Conservation (phyloP, 2,797 vertebrate genomes). For the Pangasius krempfi region DNA sequence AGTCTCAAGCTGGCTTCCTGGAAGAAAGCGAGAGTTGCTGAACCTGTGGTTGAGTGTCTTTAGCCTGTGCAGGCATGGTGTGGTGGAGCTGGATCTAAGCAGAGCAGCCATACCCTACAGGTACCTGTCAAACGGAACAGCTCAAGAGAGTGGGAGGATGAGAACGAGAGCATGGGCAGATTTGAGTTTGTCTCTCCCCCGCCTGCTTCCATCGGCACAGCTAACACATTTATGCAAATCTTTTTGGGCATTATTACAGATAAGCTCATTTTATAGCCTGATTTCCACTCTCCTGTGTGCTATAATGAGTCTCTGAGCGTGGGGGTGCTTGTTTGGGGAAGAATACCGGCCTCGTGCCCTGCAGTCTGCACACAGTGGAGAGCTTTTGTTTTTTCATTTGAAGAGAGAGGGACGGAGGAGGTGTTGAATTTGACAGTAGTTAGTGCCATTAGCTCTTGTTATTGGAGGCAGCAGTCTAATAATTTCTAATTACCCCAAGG, state of each 20-base stretch:
- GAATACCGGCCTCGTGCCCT: conserved; percentile 68
- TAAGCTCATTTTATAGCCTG: conserved; percentile 83
- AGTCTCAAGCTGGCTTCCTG: conserved; percentile 32
- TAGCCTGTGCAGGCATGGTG: conserved; percentile 58
- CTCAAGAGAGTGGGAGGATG: conserved; percentile 77
- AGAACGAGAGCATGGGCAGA: conserved; percentile 68
- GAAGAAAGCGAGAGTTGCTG: conserved; percentile 32
- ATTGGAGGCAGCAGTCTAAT: conserved; percentile 79
- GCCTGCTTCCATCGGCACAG: conserved; percentile 72
- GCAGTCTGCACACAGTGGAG: conserved; percentile 62
- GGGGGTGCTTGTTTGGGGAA: conserved; percentile 72
- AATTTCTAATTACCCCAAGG: conserved; percentile 85
- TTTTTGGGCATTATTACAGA: conserved; percentile 79
- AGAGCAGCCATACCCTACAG: conserved; percentile 76
- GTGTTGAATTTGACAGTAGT: conserved; percentile 74
- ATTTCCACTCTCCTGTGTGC: conserved; percentile 75
- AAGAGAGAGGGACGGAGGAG: conserved; percentile 67
- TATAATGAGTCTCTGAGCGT: conserved; percentile 79
- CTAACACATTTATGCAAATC: conserved; percentile 81
- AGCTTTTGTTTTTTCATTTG: conserved; percentile 68
- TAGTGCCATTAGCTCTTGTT: conserved; percentile 76
- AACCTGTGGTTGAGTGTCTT: conserved; percentile 59
- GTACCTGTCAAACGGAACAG: conserved; percentile 71
- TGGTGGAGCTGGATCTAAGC: conserved; percentile 62
- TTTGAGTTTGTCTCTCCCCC: conserved; percentile 68